phyloP scores from a whole-genome alignment of 2,888 invertebrate genomes.

The Lamellibrachia satsuma region DNA sequence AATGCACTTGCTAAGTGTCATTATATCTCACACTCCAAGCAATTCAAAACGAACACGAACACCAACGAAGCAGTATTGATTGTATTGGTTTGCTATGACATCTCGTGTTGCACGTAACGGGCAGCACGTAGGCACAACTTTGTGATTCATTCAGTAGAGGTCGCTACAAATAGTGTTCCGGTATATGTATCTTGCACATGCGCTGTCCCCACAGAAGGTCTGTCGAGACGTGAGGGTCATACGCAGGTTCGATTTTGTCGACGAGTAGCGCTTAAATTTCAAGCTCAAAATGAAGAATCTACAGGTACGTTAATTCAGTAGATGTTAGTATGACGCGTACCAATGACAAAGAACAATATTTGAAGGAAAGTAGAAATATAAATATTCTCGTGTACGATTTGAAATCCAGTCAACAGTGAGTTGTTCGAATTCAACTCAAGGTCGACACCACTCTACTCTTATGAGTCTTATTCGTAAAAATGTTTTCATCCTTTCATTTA shows the following conservation, averaged over 20 bases:
- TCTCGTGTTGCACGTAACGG: not conserved
- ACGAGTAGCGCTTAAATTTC: not conserved
- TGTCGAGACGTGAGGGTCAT: constrained; percentile 17
- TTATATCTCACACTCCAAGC: not conserved
- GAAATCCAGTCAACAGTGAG: not conserved
- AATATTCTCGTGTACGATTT: not conserved
- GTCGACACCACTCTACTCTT: not conserved
- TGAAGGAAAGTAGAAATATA: not conserved
- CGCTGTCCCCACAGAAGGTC: constrained; percentile 4
- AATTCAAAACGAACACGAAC: not conserved
- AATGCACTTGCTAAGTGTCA: not conserved
- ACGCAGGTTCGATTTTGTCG: not conserved
- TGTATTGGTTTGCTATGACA: not conserved
- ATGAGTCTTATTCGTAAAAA: not conserved
- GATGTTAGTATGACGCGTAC: not conserved
- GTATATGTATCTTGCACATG: not conserved
- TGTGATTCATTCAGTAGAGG: not conserved
- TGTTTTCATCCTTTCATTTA: not conserved
- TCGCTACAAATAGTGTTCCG: not conserved
- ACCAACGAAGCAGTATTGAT: not conserved
- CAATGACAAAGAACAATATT: not conserved
- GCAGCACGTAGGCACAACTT: not conserved
- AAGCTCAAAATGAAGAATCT: not conserved
- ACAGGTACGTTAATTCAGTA: not conserved
- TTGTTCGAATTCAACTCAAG: not conserved